Evolutionary conservation across 2,113 vertebrate species (phyloP).

Genomic region (Hemiscyllium ocellatum): DNA sequence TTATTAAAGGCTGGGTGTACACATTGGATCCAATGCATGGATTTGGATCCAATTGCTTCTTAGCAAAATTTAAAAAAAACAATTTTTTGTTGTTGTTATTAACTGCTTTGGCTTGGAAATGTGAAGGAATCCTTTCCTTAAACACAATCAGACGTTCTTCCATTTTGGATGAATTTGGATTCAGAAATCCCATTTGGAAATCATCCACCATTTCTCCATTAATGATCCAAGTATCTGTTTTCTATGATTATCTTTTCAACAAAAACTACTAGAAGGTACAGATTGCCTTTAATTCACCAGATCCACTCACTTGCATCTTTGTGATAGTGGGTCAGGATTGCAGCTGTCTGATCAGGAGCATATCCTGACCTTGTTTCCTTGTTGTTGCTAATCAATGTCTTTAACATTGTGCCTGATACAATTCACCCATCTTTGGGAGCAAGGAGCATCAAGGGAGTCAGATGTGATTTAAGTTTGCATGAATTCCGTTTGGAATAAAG

Average conservation of each 20-base stretch:
- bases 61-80: background rate
- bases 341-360: background rate
- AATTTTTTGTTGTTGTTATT: background rate
- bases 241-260: background rate
- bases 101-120: background rate
- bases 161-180: background rate
- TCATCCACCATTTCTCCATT: background rate
- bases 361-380: background rate
- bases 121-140: conserved; percentile 2
- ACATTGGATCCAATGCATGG: conserved; percentile 7
- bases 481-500: background rate
- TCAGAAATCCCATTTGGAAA: conserved; percentile 12
- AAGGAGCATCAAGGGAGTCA: background rate
- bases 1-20: conserved; percentile 14
- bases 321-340: background rate
- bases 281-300: background rate
- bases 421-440: background rate
- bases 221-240: background rate
- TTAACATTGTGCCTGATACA: background rate
- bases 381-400: background rate
- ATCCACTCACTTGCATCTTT: background rate
- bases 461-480: background rate
- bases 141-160: background rate
- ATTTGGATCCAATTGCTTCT: background rate
- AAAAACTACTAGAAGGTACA: background rate